Evolutionary conservation across 1,140 invertebrate genomes (phyloP).

Genomic region (Capitella teleta): DNA sequence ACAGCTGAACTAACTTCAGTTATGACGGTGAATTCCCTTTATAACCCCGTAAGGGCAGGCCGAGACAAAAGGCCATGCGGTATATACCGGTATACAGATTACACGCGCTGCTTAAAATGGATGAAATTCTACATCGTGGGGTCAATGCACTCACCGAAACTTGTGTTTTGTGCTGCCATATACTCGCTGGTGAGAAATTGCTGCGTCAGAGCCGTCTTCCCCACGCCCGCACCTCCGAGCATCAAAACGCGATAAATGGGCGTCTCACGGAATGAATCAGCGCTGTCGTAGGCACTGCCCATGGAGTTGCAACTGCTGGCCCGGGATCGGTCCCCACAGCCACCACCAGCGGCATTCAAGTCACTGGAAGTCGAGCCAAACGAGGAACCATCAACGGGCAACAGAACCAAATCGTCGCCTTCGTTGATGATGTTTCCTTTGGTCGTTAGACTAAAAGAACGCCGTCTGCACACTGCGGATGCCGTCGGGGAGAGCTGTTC

Average conservation of each 20-base stretch:
- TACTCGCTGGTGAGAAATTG: conserved; percentile 92
- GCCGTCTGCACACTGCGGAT: conserved; percentile 3
- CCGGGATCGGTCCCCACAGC: neutral
- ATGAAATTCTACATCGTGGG: neutral
- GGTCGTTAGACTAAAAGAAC: conserved; percentile 10
- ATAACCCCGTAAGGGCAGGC: too few relatives aligned
- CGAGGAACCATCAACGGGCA: neutral
- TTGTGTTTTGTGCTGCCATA: conserved; percentile 79
- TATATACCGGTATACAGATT: too few relatives aligned
- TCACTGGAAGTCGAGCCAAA: neutral
- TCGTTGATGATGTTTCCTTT: conserved; percentile 10
- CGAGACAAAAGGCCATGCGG: too few relatives aligned
- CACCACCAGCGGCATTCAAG: neutral
- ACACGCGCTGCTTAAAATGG: too few relatives aligned
- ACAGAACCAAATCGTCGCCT: conserved; percentile 8
- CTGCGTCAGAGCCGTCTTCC: conserved; percentile 74
- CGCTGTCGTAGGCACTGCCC: neutral
- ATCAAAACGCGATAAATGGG: conserved; percentile 55
- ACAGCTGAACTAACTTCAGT: too few relatives aligned
- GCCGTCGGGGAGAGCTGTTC: neutral
- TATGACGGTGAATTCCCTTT: too few relatives aligned
- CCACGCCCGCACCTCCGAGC: conserved; percentile 73
- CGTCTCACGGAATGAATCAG: neutral
- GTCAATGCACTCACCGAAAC: conserved; percentile 20
- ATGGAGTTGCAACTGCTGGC: neutral